Conservation (phyloP, 2,888 invertebrate species). For the Spialia ferax region DNA sequence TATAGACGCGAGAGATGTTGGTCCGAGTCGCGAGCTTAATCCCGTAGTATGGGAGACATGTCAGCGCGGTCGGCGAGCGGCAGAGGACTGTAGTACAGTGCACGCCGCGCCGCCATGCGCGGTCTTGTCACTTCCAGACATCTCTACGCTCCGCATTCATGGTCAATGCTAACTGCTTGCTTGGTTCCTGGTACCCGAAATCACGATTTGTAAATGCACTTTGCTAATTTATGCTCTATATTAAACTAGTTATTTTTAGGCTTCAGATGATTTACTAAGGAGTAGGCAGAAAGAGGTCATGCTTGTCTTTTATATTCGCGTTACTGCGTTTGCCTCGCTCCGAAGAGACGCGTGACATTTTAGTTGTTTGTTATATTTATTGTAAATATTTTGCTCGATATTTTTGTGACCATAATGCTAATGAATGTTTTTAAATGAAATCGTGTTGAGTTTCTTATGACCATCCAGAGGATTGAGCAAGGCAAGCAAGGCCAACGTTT, state of each 20-base stretch:
- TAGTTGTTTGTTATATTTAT: conserved; percentile 14
- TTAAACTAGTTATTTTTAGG: not conserved
- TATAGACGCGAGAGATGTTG: conserved; percentile 33
- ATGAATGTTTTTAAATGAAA: conserved; percentile 12
- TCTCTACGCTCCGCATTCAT: conserved; percentile 58
- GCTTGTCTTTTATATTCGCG: not conserved
- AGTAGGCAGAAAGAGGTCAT: not conserved
- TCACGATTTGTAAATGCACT: conserved; percentile 44
- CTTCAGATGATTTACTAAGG: not conserved
- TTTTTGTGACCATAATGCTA: not conserved
- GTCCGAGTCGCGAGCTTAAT: conserved; percentile 42
- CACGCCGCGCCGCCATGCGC: conserved; percentile 54
- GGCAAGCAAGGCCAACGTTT: too few relatives aligned
- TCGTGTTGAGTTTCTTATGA: conserved; percentile 9
- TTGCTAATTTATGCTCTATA: not conserved
- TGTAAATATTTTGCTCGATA: conserved; percentile 10
- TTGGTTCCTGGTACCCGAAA: conserved; percentile 56
- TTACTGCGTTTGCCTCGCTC: conserved; percentile 9
- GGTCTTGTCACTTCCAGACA: conserved; percentile 49
- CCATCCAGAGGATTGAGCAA: not conserved
- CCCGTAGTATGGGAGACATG: conserved; percentile 63
- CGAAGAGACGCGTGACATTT: conserved; percentile 17
- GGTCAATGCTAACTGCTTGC: conserved; percentile 69
- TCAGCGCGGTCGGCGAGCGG: conserved; percentile 71
- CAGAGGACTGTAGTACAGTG: conserved; percentile 58